Base-by-base conservation (phyloP, 2,113 vertebrate genomes). In the Dipodomys merriami region DNA sequence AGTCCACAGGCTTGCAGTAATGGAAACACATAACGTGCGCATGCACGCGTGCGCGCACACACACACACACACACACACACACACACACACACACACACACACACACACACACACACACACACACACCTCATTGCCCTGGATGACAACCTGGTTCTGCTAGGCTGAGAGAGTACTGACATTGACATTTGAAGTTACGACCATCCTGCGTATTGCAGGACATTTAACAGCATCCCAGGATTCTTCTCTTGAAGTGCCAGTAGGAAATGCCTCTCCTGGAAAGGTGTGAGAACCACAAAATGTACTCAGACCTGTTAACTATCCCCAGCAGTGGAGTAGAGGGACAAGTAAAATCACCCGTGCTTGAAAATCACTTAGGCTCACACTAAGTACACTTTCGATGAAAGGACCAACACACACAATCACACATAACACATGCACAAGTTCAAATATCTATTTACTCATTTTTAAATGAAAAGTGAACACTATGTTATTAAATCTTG, bases 381-480 rank as follows among this genome's bases (percentile, higher is more conserved):
- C 33, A 9, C 8, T 23, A 25, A 71, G 11, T 72, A 72, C 33
- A 15, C 53, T 93, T 86, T 11, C 29, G 2, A 20, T 9, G 57
- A 76, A 78, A 73, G 25, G 19, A 46, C 76, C 33, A 65, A 76
- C 53, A 57, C 12, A 57, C 53, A 57, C 4, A 57, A 35, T 84
- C 15, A 57, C 53, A 57, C 53, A 57, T 4, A 57, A 13, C 39
- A 39, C 30, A 4, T 53, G 46, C 6, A 71, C 79, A 72, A 78
- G 23, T 57, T 39, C 6, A 76, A 64, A 60, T 79, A 23, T 76
- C 62, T 69, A 88, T 64, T 39, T 16, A 11, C 72, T 74, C 39
- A 44, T 29, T 30, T 90, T 88, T 68, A 72, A 62, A 82, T 53
- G 64, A n/a, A 60, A 93, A 91, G 65, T 6, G 6, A 90, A 62